Conservation (phyloP, 1,140 invertebrate genomes). For the Drosophila nikananu region DNA sequence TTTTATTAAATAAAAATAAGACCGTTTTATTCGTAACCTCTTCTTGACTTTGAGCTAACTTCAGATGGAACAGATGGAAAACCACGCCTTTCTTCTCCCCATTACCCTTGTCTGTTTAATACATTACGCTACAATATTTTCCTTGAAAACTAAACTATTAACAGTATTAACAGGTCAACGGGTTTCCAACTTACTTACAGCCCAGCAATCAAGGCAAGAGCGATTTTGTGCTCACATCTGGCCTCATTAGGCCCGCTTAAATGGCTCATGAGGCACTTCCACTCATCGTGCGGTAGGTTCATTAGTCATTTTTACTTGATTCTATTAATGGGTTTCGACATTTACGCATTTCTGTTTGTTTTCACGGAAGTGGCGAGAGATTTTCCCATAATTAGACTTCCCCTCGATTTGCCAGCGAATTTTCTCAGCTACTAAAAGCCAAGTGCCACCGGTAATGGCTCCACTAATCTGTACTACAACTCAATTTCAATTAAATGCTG, state of each 20-base stretch:
- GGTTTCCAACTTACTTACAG: constrained; percentile 12
- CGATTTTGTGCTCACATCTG: constrained; percentile 21
- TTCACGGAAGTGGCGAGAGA: constrained; percentile 72
- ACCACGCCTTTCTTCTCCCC: neutral
- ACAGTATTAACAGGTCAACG: constrained; percentile 18
- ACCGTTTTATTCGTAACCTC: no score
- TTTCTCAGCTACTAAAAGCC: constrained; percentile 75
- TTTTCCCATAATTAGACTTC: constrained; percentile 81
- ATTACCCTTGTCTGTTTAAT: neutral
- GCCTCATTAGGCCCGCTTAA: constrained; percentile 29
- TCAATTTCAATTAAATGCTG: constrained; percentile 74
- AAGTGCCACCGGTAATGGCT: constrained; percentile 75
- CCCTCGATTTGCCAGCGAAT: constrained; percentile 67
- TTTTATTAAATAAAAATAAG: no score
- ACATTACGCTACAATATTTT: neutral
- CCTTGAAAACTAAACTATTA: constrained; percentile 5
- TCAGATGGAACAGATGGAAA: no score
- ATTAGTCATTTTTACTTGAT: constrained; percentile 80
- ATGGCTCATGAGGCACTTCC: constrained; percentile 49
- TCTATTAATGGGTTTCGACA: constrained; percentile 79
- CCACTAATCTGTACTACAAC: constrained; percentile 66
- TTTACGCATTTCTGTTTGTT: constrained; percentile 73
- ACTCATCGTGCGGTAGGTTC: constrained; percentile 40
- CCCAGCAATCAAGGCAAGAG: constrained; percentile 15
- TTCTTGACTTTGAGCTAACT: no score